Evolutionary conservation across 23 tunicate species (phyloP).

Genomic region (Styela clava): DNA sequence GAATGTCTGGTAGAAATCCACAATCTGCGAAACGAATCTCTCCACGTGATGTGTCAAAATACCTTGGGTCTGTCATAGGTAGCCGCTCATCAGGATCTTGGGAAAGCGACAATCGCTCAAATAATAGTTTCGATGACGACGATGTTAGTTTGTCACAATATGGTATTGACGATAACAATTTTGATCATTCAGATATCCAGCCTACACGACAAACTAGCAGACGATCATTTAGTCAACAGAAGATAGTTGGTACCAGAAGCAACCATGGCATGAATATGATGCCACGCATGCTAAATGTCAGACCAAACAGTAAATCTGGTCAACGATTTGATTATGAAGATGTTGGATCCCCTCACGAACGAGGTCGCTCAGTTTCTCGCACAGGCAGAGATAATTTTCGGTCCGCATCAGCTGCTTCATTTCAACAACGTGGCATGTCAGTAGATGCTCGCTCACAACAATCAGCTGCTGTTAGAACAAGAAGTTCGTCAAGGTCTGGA

Average conservation of each 20-base stretch:
- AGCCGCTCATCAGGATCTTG: background rate
- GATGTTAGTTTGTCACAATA: constrained; percentile 56
- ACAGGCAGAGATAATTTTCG: background rate
- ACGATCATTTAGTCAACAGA: background rate
- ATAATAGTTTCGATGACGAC: constrained; percentile 20
- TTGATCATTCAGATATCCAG: background rate
- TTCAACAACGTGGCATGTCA: background rate
- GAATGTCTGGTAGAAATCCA: background rate
- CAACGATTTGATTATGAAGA: background rate
- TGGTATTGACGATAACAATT: constrained; percentile 32
- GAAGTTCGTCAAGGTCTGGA: background rate
- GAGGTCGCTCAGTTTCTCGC: background rate
- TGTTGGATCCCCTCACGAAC: background rate
- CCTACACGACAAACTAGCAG: background rate
- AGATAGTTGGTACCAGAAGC: background rate
- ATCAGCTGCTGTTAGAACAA: background rate
- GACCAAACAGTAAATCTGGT: background rate
- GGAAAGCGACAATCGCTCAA: background rate
- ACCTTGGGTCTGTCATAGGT: background rate
- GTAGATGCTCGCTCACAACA: constrained; percentile 3
- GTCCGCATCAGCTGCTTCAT: background rate
- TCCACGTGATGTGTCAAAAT: background rate
- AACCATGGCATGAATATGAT: background rate
- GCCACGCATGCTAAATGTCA: background rate
- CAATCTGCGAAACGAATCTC: background rate